Evolutionary conservation across 2,113 vertebrate genomes (phyloP).

Genomic region (Coreoperca whiteheadi): DNA sequence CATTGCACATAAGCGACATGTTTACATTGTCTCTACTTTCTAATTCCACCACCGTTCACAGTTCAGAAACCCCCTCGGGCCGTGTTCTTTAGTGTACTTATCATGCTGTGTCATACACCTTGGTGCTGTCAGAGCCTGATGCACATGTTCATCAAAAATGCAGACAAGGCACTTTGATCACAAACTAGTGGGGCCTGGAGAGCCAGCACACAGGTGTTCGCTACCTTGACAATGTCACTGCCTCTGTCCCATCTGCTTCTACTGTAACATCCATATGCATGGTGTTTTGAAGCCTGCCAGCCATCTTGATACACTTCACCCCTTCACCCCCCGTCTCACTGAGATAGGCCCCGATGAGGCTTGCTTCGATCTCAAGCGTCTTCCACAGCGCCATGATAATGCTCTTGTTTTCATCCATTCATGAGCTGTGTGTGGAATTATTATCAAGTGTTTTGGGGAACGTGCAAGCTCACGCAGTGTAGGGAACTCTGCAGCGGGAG

Average conservation of each 20-base stretch:
- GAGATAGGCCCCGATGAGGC: conserved; percentile 33
- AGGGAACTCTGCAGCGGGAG: neutral
- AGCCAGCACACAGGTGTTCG: conserved; percentile 68
- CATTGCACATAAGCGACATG: neutral
- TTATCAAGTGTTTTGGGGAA: neutral
- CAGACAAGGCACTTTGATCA: conserved; percentile 76
- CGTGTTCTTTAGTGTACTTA: conserved; percentile 52
- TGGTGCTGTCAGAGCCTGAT: conserved; percentile 37
- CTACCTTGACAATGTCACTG: conserved; percentile 69
- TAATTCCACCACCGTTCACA: conserved; percentile 28
- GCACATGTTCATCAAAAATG: conserved; percentile 71
- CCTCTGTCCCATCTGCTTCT: conserved; percentile 72
- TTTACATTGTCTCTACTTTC: conserved; percentile 5
- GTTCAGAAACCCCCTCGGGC: conserved; percentile 17
- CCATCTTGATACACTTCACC: conserved; percentile 48
- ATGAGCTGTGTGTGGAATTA: neutral
- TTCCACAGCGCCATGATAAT: conserved; percentile 25
- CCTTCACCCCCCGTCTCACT: conserved; percentile 23
- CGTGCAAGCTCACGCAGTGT: neutral
- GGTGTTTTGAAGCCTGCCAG: conserved; percentile 44
- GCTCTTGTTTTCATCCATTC: conserved; percentile 17
- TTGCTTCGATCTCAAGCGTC: conserved; percentile 41
- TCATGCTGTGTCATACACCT: conserved; percentile 50
- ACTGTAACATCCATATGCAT: conserved; percentile 76
- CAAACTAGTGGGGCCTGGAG: conserved; percentile 40